Evolutionary conservation across 2,888 invertebrate species (phyloP), one percentile per base, ranked within the genome.

Genomic region (Tortrix viridana): DNA sequence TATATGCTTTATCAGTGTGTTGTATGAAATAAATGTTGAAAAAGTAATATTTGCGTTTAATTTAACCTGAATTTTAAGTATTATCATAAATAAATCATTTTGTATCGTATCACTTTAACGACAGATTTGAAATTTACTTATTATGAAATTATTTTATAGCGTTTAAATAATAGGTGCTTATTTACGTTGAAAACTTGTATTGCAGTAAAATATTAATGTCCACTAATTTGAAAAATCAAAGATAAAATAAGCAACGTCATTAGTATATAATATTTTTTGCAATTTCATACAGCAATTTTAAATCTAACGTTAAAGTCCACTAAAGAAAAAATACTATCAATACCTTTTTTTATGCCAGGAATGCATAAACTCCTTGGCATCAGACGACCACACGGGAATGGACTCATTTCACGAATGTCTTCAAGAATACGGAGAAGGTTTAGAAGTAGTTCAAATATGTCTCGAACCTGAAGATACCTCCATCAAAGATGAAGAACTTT

Each of bases 341-440:
- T 6, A 5, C 41, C 16, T 2, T 16, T 41, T 65, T 74, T 68
- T 75, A 77, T 75, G 70, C 70, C 86, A 93, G 92, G 93, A 93
- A 83, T 92, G 86, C 71, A 78, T 92, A 62, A 92, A 92, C 74
- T 94, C 94, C 1, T 80, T 93, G 59, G 93, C 93, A 5, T 93
- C 94, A 38, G 94, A 94, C 61, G 94, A 94, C 70, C 94, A 94
- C 73, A 94, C 94, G 0, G 94, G 94, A 46, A 89, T 94, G 82
- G 94, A 94, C 63, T 94, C 94, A 48, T 94, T 94, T 72, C 94
- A 94, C 76, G 94, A 94, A 80, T 94, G 94, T 71, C 90, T 94
- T 47, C 94, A 94, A 77, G 94, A 94, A 73, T 94, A 94, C 70
- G 94, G 94, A 5, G 94, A 94, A 75, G 94, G 94, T 18, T 71